A percentile compares a stretch with the other conserved stretches of the same genome.
Conservation (phyloP, 2,888 invertebrate species). For the Hyppa rectilinea region DNA sequence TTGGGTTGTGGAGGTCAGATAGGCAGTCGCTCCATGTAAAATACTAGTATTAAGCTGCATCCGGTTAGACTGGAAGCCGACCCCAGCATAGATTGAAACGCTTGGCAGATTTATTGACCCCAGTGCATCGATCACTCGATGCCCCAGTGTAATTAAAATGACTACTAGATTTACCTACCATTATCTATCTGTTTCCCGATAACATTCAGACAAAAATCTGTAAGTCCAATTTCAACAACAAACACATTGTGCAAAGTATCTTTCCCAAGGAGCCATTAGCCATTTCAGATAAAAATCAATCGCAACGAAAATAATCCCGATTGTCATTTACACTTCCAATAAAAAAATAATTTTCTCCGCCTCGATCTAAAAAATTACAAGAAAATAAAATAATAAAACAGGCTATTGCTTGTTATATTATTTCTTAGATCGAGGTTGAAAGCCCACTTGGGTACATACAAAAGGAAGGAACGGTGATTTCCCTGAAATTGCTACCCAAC, state of each 20-base stretch:
- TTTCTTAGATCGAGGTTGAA: no score
- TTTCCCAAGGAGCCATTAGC: background rate
- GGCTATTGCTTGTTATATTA: no score
- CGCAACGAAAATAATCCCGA: background rate
- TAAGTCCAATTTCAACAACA: background rate
- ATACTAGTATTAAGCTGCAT: no score
- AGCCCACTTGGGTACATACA: slow-evolving; percentile 37
- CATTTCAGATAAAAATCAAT: slow-evolving; percentile 16
- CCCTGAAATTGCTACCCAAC: slow-evolving; percentile 55
- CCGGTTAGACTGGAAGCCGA: no score
- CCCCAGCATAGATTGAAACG: no score
- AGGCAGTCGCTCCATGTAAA: no score
- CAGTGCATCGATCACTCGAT: no score
- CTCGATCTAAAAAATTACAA: slow-evolving; percentile 28
- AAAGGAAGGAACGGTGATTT: slow-evolving; percentile 48
- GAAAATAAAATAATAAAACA: slow-evolving; percentile 24
- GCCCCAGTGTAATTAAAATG: no score
- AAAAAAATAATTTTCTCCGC: slow-evolving; percentile 23
- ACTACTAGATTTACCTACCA: no score
- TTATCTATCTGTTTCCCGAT: background rate
- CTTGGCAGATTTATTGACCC: no score
- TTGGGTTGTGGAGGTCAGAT: no score
- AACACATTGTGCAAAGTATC: background rate
- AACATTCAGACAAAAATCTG: background rate
- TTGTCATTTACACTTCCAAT: slow-evolving; percentile 15